A percentile compares a stretch with the other conserved stretches of the same genome.
phyloP scores from a whole-genome alignment of 1,140 invertebrate genomes.

The Micrasema longulum region DNA sequence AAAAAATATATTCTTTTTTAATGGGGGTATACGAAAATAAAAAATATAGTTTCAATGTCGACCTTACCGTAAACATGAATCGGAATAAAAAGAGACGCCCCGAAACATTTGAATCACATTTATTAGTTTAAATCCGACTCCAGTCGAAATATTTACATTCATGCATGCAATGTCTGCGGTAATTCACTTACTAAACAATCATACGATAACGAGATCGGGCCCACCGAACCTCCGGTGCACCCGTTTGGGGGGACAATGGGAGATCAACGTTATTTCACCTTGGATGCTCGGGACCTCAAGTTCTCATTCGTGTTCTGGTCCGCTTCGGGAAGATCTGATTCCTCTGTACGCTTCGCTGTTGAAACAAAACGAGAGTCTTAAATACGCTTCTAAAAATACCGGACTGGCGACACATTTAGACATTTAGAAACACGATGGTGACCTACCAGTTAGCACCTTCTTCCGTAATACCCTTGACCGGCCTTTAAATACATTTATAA shows the following conservation, averaged over 20 bases:
- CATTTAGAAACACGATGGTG: not conserved
- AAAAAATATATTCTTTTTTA: slow-evolving; percentile 36
- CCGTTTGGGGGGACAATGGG: slow-evolving; percentile 37
- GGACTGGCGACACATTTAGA: not conserved
- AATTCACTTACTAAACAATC: slow-evolving; percentile 1
- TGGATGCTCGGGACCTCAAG: slow-evolving; percentile 64
- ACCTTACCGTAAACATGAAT: slow-evolving; percentile 23
- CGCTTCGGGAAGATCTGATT: slow-evolving; percentile 72
- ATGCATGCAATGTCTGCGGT: not conserved
- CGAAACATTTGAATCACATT: slow-evolving; percentile 31
- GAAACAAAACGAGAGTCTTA: slow-evolving; percentile 16
- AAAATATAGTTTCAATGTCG: slow-evolving; percentile 29
- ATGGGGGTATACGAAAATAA: slow-evolving; percentile 30
- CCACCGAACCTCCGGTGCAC: not conserved
- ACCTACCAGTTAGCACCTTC: slow-evolving; percentile 23
- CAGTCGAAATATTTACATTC: slow-evolving; percentile 20
- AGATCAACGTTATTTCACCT: slow-evolving; percentile 62
- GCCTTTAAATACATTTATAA: slow-evolving; percentile 12
- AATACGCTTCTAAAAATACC: not conserved
- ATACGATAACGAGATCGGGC: slow-evolving; percentile 9
- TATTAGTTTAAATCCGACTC: not conserved
- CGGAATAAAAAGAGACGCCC: slow-evolving; percentile 7
- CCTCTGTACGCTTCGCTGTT: slow-evolving; percentile 70
- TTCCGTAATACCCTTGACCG: slow-evolving; percentile 22
- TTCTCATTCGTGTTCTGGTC: slow-evolving; percentile 74